Base-by-base conservation (phyloP, 2,113 vertebrate genomes). In the Channa maculata region DNA sequence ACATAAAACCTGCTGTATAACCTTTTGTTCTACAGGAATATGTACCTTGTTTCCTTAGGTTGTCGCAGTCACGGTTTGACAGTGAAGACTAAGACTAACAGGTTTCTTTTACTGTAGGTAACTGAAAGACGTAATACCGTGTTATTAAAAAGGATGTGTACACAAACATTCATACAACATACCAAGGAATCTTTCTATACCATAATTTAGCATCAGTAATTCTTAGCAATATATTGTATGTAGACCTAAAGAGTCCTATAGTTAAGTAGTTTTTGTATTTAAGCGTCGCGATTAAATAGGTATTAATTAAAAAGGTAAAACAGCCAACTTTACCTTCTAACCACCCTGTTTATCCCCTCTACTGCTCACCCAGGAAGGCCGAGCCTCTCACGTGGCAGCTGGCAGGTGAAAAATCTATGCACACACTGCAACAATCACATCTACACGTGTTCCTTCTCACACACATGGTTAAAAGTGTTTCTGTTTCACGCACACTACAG, bases 351-450 rank as follows among this genome's bases (percentile, higher is more conserved):
- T 46, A 67, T 54, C 62, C 55, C 24, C 46, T 15, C 44, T 43
- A 6, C 66, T 5, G 66, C 62, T 80, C 86, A 90, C 83, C 83
- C 78, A 90, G 58, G 15, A 50, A 15, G 58, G n/a, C n/a, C 0
- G 14, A 52, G 36, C 41, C 63, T 83, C 82, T 75, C 80, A 71
- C 46, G 33, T 38, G 53, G 71, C 80, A 75, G 71, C 75, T 69
- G 65, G 77, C 64, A 71, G 67, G 57, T 76, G 38, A 67, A 69
- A 54, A 36, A 41, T 13, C 24, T 24, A 73, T 49, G 65, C 43
- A 60, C 34, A 77, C 49, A 48, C 13, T 43, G 10, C 60, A 8
- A 55, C 6, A 13, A 50, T 65, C 59, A 55, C 80, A 58, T 52
- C 70, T 59, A 38, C 15, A 48, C 65, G 39, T 85, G 54, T 44